Evolutionary conservation across 2,888 invertebrate species (phyloP), one percentile per base, ranked within the genome.

Genomic region (Cheilosia variabilis): DNA sequence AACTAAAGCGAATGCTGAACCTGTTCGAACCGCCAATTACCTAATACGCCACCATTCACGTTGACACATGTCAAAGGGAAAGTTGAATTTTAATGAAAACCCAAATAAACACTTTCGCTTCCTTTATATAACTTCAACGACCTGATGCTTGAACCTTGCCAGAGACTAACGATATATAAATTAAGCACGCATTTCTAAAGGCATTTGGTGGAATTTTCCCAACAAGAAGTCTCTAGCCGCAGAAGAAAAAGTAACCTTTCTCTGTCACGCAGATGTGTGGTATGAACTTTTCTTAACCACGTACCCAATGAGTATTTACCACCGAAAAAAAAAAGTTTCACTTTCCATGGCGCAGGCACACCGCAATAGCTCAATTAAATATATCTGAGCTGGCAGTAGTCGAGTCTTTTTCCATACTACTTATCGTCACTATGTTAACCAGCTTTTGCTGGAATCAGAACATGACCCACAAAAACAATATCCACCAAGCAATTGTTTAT

Each of bases 401-500:
- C 13, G 37, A 13, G 13, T 13, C 9, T 55, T 17, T 37, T 37
- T 0, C 1, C 27, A 7, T 27, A 31, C 27, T n/a, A 53, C 10
- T 62, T 62, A 53, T 31, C 53, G 45, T 53, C 43, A 41, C 53
- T 22, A 4, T 27, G 50, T 19, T 60, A 62, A 71, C 7, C 10
- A 45, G 27, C 7, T 60, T 66, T 41, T 52, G 15, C 31, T 53
- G 19, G 37, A 76, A 76, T 68, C 27, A 72, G 69, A 84, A 80
- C 69, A 80, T 65, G 80, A 80, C 84, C 84, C 80, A 84, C 31
- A 71, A 76, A 69, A 45, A 43, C 47, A 31, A 72, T 34, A 55
- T 24, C 19, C 41, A 22, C 43, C 45, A 66, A 69, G 62, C 37
- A 52, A 84, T 84, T 80, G 84, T 80, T 75, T 75, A 65, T 84